Conservation (phyloP, 2,113 vertebrate genomes). For the Antechinus stuartii region DNA sequence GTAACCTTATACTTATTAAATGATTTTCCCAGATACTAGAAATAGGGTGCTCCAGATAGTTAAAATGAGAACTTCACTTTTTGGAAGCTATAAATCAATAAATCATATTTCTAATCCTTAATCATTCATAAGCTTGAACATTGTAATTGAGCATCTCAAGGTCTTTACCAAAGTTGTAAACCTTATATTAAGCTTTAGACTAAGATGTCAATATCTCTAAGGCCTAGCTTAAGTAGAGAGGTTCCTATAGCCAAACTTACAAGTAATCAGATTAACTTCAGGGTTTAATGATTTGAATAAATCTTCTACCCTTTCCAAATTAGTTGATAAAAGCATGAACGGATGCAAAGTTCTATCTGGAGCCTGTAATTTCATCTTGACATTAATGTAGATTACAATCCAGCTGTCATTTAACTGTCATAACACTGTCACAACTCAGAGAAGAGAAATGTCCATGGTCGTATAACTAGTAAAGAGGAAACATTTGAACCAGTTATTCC, state of each 20-base stretch:
- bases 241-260: background rate
- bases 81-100: background rate
- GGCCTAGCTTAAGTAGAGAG: background rate
- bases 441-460: background rate
- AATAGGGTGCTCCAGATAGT: background rate
- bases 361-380: background rate
- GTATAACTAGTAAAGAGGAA: background rate
- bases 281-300: background rate
- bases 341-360: background rate
- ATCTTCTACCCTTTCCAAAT: background rate
- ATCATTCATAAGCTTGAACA: background rate
- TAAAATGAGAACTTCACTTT: background rate
- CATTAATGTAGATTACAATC: background rate
- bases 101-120: background rate
- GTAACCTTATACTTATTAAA: background rate
- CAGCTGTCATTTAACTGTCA: background rate
- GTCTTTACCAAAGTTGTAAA: background rate
- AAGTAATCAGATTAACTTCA: background rate
- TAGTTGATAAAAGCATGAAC: background rate
- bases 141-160: background rate
- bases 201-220: background rate
- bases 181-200: background rate
- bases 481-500: background rate
- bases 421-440: background rate
- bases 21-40: background rate